Conservation (phyloP, 2,797 vertebrate species). For the Rhabdophis nuchalis region DNA sequence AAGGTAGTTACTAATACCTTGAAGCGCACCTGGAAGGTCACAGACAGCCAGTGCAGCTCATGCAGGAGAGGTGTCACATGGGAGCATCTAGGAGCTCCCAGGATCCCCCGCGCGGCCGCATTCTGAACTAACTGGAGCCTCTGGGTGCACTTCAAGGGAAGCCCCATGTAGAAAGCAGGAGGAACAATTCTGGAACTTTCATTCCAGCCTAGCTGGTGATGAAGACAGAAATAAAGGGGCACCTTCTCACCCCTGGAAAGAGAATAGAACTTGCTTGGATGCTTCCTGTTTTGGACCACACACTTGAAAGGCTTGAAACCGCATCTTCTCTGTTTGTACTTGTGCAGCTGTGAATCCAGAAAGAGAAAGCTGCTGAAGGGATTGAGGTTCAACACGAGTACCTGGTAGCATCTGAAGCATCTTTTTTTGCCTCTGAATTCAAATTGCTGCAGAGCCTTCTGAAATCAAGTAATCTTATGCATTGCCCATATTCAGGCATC, state of each 20-base stretch:
- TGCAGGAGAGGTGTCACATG: too few relatives aligned
- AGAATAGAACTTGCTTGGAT: neutral
- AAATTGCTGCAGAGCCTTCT: neutral
- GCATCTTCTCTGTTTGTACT: neutral
- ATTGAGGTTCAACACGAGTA: neutral
- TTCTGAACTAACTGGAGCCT: too few relatives aligned
- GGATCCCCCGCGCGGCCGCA: too few relatives aligned
- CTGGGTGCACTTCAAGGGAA: too few relatives aligned
- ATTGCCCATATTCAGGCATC: neutral
- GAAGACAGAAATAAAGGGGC: neutral
- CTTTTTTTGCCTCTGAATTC: neutral
- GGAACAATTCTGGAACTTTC: neutral
- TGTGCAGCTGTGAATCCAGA: neutral
- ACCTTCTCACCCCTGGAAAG: neutral
- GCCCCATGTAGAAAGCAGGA: too few relatives aligned
- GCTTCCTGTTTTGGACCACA: neutral
- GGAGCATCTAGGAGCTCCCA: too few relatives aligned
- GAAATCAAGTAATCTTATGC: neutral
- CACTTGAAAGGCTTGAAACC: neutral
- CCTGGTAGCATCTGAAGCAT: neutral
- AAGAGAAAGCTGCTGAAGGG: neutral
- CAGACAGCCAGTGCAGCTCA: too few relatives aligned
- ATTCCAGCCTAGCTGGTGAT: neutral
- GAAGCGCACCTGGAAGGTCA: too few relatives aligned
- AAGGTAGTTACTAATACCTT: too few relatives aligned